A percentile compares a stretch with the other conserved stretches of the same genome.
Conservation (phyloP, 2,113 vertebrate species). For the Thalassarche chlororhynchos region DNA sequence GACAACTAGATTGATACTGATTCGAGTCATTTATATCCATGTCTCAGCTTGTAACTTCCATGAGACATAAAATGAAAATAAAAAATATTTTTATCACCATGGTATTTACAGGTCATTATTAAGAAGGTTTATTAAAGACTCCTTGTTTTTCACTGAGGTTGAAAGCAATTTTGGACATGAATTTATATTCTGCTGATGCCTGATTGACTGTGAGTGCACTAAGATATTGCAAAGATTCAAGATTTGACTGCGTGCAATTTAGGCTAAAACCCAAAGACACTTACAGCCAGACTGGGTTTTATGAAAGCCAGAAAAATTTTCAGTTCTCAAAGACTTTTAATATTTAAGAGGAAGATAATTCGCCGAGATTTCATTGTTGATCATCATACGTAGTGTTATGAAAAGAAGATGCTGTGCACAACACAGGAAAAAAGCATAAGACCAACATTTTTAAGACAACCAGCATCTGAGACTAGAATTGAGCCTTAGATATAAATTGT, state of each 20-base stretch:
- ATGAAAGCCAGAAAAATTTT: not conserved
- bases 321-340: not conserved
- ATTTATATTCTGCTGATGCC: not conserved
- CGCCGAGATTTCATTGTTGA: not conserved
- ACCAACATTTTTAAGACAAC: not conserved
- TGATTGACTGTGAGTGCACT: not conserved
- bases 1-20: not conserved
- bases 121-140: not conserved
- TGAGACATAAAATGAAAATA: not conserved
- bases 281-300: not conserved
- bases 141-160: not conserved
- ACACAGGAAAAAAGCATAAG: not conserved
- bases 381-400: not conserved
- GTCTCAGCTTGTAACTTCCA: not conserved
- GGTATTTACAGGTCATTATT: not conserved
- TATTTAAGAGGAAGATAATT: not conserved
- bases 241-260: not conserved
- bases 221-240: not conserved
- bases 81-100: not conserved
- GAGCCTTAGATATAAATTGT: not conserved
- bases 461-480: not conserved
- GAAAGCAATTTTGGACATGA: not conserved
- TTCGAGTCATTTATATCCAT: not conserved
- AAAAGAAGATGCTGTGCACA: not conserved
- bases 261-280: not conserved